Evolutionary conservation across 2,113 vertebrate genomes (phyloP).

Genomic region (Gasterosteus aculeatus): DNA sequence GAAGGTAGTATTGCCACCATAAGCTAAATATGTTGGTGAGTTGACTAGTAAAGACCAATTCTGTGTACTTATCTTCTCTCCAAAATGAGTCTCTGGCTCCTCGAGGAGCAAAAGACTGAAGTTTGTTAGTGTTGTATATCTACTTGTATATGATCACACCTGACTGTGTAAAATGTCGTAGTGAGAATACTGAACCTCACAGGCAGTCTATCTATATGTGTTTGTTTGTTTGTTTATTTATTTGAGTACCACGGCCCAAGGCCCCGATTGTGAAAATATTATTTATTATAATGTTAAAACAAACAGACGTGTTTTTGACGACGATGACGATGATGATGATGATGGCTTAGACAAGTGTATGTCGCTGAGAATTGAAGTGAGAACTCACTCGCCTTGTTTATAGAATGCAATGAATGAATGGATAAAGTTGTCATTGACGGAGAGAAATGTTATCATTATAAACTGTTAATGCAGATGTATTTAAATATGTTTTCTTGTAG

Average conservation of each 20-base stretch:
- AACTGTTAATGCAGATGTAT: conserved; percentile 94
- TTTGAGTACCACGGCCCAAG: conserved; percentile 75
- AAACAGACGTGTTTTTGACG: conserved; percentile 32
- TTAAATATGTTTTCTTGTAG: conserved; percentile 93
- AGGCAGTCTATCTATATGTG: conserved; percentile 56
- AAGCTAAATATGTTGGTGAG: conserved; percentile 14
- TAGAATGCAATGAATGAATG: conserved; percentile 88
- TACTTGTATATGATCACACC: conserved; percentile 62
- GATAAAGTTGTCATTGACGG: conserved; percentile 72
- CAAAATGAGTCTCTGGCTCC: background rate
- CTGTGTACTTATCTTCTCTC: background rate
- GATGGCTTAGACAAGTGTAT: conserved; percentile 45
- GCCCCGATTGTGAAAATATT: conserved; percentile 66
- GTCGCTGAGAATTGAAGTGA: conserved; percentile 83
- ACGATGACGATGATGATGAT: conserved; percentile 1
- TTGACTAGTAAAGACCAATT: conserved; percentile 17
- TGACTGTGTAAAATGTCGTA: conserved; percentile 54
- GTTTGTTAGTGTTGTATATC: conserved; percentile 46
- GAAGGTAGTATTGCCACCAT: conserved; percentile 2
- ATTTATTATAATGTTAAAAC: conserved; percentile 71
- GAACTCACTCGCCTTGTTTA: conserved; percentile 86
- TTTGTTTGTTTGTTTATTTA: conserved; percentile 59
- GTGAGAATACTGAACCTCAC: conserved; percentile 51
- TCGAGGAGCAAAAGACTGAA: conserved; percentile 31
- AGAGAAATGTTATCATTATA: conserved; percentile 83